Evolutionary conservation across 37 sponge, comb jelly and placozoan genomes (phyloP).

Genomic region (Spongia lamella): DNA sequence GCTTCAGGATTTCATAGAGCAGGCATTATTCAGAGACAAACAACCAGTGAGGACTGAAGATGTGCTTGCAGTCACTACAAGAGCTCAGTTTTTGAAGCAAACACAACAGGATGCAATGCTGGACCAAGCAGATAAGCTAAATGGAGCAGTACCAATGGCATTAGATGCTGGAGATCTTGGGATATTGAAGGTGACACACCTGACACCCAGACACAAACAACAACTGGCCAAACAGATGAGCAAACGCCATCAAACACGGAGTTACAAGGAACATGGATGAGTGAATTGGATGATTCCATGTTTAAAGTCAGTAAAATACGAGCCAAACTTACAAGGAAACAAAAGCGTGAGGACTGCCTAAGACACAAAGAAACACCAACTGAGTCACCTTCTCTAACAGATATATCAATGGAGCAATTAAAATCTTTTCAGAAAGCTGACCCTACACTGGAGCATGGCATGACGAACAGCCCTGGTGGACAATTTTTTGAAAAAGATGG

Average conservation of each 20-base stretch:
- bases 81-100: conserved; percentile 6
- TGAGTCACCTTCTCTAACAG: neutral
- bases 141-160: no score
- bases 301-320: conserved; percentile 1
- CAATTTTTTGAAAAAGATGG: neutral
- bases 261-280: conserved; percentile 1
- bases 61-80: conserved; percentile 10
- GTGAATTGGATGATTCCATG: conserved; percentile 13
- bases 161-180: no score
- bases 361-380: no score
- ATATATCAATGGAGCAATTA: conserved; percentile 29
- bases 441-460: conserved; percentile 29
- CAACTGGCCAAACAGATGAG: no score
- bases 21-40: no score
- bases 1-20: no score
- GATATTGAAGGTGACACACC: no score
- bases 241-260: no score
- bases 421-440: conserved; percentile 29
- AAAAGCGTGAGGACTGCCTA: neutral
- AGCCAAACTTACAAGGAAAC: neutral
- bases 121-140: no score
- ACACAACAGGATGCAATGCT: neutral
- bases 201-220: no score
- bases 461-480: no score
- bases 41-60: neutral